Conservation (phyloP, 2,113 vertebrate species). For the Ia io region DNA sequence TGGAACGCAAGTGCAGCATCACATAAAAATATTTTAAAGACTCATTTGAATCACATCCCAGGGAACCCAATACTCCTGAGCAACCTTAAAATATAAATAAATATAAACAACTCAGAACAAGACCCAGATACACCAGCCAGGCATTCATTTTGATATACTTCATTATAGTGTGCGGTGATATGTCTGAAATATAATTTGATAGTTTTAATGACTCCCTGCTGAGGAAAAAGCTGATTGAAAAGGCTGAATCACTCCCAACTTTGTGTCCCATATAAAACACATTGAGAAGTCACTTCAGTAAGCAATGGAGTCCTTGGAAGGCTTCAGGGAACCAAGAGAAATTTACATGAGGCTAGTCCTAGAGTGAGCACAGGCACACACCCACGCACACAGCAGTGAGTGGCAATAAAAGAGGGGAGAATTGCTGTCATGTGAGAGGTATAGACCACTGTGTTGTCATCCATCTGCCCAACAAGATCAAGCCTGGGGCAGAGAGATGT, state of each 20-base stretch:
- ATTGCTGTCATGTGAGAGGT: accelerated
- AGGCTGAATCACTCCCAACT: background rate
- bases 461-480: background rate
- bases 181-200: background rate
- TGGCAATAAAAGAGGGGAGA: background rate
- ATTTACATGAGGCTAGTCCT: background rate
- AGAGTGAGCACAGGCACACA: background rate
- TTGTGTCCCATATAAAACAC: background rate
- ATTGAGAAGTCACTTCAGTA: background rate
- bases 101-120: background rate
- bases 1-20: background rate
- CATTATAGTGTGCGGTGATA: background rate
- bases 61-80: constrained; percentile 21
- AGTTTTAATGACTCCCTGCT: background rate
- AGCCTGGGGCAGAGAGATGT: background rate
- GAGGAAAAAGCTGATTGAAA: constrained; percentile 18
- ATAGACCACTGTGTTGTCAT: background rate
- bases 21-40: constrained; percentile 31
- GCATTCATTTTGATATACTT: background rate
- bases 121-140: background rate
- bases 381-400: background rate
- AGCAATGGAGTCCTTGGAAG: background rate
- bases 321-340: background rate
- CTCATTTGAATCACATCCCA: background rate
- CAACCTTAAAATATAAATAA: background rate